phyloP scores from a whole-genome alignment of 2,113 vertebrate genomes.

The Odocoileus hemionus region DNA sequence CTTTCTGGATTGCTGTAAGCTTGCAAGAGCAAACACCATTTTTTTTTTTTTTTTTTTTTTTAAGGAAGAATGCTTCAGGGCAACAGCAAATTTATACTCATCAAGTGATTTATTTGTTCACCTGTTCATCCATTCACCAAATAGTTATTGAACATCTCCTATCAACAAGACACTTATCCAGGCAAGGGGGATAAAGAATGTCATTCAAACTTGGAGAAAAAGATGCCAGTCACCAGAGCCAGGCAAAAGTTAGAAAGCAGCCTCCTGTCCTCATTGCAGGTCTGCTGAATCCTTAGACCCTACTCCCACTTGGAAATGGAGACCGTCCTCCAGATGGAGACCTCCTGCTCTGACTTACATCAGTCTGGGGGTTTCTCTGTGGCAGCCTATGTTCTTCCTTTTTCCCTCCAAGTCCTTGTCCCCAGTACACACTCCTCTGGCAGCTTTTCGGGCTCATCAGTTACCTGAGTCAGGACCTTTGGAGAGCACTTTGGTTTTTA shows the following conservation, averaged over 20 bases:
- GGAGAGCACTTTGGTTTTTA: background rate
- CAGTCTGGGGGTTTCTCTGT: background rate
- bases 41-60: background rate
- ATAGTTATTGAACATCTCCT: background rate
- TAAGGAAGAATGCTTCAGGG: background rate
- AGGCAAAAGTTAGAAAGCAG: background rate
- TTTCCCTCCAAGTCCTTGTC: background rate
- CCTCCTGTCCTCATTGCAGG: fast-evolving
- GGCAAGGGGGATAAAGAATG: background rate
- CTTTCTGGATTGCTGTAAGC: background rate
- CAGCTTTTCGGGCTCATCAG: background rate
- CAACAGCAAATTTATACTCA: background rate
- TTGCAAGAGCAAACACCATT: background rate
- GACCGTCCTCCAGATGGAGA: background rate
- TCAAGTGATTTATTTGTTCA: background rate
- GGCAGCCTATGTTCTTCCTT: background rate
- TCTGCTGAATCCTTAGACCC: background rate
- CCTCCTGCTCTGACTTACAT: background rate
- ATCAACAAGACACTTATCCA: background rate
- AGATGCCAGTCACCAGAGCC: background rate
- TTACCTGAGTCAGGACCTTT: background rate
- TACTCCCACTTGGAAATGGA: fast-evolving
- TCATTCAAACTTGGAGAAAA: background rate
- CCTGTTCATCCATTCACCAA: background rate
- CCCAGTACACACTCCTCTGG: fast-evolving